phyloP scores from a whole-genome alignment of 2,113 vertebrate genomes.

The Glareola pratincola region DNA sequence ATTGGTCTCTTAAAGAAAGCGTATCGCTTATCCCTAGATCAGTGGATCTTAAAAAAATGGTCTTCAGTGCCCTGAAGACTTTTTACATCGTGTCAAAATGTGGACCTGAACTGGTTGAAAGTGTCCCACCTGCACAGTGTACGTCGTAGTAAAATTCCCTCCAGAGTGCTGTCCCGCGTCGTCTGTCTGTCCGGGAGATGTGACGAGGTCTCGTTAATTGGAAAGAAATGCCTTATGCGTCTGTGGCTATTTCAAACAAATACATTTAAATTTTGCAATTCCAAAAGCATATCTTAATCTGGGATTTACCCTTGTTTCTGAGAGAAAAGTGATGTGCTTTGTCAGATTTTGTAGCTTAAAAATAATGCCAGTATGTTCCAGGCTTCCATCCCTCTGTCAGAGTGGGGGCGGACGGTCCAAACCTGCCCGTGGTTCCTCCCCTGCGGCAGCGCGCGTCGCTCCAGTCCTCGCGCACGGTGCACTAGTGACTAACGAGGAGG shows the following conservation, averaged over 20 bases:
- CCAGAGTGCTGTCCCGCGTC: not conserved
- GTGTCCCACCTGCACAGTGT: not conserved
- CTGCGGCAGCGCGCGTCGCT: not conserved
- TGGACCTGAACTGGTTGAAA: not conserved
- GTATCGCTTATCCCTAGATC: not conserved
- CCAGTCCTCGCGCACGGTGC: not conserved
- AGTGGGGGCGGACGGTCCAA: not conserved
- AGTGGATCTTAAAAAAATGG: not conserved
- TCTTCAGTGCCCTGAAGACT: not conserved
- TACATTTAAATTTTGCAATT: not conserved
- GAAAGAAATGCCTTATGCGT: not conserved
- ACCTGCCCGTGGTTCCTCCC: not conserved
- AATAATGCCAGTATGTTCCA: not conserved
- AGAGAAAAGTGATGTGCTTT: not conserved
- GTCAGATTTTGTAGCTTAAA: not conserved
- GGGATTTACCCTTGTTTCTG: not conserved
- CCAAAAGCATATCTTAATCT: not conserved
- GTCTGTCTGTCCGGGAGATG: not conserved
- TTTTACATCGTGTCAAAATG: not conserved
- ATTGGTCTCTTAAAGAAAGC: not conserved
- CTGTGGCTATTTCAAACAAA: not conserved
- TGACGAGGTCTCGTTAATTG: not conserved
- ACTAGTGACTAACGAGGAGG: not conserved
- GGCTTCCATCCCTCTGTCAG: not conserved
- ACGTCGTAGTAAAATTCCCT: fast-evolving